Conservation (phyloP, 2,888 invertebrate species). For the Amiota minor region DNA sequence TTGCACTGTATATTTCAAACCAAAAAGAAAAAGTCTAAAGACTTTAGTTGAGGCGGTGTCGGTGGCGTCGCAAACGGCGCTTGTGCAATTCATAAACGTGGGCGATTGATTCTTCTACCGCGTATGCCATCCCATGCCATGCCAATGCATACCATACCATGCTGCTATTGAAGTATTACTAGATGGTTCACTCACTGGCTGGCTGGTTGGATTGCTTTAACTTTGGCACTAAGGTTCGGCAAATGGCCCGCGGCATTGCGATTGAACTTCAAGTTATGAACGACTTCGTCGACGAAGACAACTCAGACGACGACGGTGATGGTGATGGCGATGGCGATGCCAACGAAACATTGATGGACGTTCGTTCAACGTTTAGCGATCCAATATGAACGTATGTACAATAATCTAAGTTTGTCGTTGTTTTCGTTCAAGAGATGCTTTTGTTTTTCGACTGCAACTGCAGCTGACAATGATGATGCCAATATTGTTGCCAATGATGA, state of each 20-base stretch:
- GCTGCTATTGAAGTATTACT: neutral
- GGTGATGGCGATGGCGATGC: constrained; percentile 43
- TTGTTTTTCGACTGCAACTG: neutral
- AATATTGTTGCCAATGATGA: constrained; percentile 46
- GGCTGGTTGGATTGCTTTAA: constrained; percentile 49
- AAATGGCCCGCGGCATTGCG: constrained; percentile 73
- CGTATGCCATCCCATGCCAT: neutral
- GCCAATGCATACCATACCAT: neutral
- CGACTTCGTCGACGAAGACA: constrained; percentile 45
- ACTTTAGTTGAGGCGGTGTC: constrained; percentile 40
- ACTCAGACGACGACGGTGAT: constrained; percentile 44
- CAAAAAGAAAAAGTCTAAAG: neutral
- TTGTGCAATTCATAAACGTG: constrained; percentile 70
- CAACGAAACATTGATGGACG: constrained; percentile 70
- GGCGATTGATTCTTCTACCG: constrained; percentile 67
- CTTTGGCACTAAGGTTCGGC: constrained; percentile 71
- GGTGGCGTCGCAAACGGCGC: constrained; percentile 38
- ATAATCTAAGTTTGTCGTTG: constrained; percentile 37
- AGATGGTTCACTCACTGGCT: constrained; percentile 1
- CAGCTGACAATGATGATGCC: constrained; percentile 29
- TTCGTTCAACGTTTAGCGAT: constrained; percentile 46
- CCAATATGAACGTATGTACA: constrained; percentile 60
- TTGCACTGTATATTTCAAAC: constrained; percentile 51
- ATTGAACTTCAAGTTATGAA: constrained; percentile 73
- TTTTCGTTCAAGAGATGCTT: neutral